Conservation (phyloP, 2,888 invertebrate genomes). For the Rambutsinella grinnellia region DNA sequence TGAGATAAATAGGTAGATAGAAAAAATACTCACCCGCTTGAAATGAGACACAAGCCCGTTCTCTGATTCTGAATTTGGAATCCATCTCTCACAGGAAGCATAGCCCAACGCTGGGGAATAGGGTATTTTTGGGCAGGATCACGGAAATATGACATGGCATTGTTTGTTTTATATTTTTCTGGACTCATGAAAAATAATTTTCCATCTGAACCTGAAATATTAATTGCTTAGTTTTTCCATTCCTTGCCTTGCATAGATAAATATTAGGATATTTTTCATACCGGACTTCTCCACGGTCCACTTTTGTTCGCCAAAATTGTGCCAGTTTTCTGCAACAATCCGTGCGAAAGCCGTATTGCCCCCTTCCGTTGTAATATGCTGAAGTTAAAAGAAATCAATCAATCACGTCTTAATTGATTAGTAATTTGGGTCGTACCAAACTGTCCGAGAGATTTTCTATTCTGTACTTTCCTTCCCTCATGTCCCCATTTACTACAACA, state of each 20-base stretch:
- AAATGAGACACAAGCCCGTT: constrained; percentile 56
- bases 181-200: constrained; percentile 56
- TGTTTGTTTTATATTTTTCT: constrained; percentile 56
- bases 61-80: constrained; percentile 61
- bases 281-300: constrained; percentile 60
- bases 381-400: background rate
- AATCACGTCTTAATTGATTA: background rate
- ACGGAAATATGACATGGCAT: constrained; percentile 57
- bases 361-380: constrained; percentile 63
- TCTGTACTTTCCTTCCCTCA: constrained; percentile 55
- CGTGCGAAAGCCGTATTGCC: constrained; percentile 60
- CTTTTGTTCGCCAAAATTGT: constrained; percentile 62
- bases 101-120: constrained; percentile 56
- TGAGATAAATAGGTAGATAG: too few species aligned
- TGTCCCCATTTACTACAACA: background rate
- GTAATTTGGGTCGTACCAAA: constrained; percentile 33
- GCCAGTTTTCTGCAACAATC: constrained; percentile 62
- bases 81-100: constrained; percentile 43
- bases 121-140: constrained; percentile 61
- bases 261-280: constrained; percentile 3
- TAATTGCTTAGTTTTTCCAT: background rate
- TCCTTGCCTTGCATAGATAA: background rate
- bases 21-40: constrained; percentile 55
- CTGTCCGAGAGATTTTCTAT: constrained; percentile 58
- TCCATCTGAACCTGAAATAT: constrained; percentile 6